These are phyloP conservation scores for Operophtera brumata DNA, from an alignment of 2,888 invertebrate genomes.

Conservation along the genomic window DNA sequence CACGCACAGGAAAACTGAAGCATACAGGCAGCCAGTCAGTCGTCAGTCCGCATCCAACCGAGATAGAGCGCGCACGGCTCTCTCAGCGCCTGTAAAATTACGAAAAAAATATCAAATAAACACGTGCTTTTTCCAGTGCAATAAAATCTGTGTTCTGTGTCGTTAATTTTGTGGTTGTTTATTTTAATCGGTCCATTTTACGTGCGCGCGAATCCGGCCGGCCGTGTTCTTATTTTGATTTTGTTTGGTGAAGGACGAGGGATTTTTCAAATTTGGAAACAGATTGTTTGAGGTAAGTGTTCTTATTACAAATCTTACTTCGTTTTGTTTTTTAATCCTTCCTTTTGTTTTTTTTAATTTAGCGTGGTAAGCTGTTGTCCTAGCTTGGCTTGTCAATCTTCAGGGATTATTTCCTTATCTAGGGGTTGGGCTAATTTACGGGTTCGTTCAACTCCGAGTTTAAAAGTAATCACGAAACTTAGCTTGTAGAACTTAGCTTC, in stretches of 20 bases:
- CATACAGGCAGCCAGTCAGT: too few species aligned
- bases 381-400: conserved; percentile 13
- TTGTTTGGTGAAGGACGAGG: conserved; percentile 14
- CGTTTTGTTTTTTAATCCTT: neutral
- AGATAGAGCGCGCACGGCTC: conserved; percentile 9
- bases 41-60: conserved; percentile 8
- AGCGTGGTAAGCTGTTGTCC: neutral
- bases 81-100: neutral
- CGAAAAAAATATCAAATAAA: conserved; percentile 20
- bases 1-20: conserved; percentile 13
- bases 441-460: conserved; percentile 13
- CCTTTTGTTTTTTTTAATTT: conserved; percentile 1
- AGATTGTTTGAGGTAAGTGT: conserved; percentile 7
- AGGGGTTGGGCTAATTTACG: conserved; percentile 14
- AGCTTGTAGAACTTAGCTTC: neutral
- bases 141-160: conserved; percentile 22
- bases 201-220: conserved; percentile 6
- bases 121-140: conserved; percentile 21
- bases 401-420: conserved; percentile 23
- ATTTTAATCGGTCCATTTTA: conserved; percentile 9
- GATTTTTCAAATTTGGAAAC: conserved; percentile 8
- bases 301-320: neutral
- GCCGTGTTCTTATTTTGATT: conserved; percentile 16
- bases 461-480: conserved; percentile 6
- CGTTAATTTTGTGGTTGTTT: conserved; percentile 24